Base-by-base conservation (phyloP, 1,140 invertebrate genomes). In the Frieseomelitta varia region DNA sequence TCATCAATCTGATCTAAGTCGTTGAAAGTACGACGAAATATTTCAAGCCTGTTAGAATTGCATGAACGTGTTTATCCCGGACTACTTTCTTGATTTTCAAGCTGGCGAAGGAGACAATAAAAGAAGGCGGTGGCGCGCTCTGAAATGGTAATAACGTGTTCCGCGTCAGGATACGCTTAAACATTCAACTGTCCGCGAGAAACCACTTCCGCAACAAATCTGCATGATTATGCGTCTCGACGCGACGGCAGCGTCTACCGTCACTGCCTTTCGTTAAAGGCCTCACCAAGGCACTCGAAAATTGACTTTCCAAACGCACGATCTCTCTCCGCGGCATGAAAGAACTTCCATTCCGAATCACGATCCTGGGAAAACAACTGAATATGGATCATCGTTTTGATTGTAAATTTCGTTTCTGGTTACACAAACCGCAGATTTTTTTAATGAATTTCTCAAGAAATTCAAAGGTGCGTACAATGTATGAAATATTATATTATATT, bases 181-280 rank as follows among this genome's bases (percentile, higher is more conserved):
- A 63, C 87, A 81, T 88, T 80, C 87, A 87, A 87, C 61, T 73
- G 53, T 63, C 72, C 17, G 73, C 72, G 81, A 27, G 67, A 67
- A 76, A 88, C 76, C 78, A 81, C 81, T 88, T 73, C 61, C 65
- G 27, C 27, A 58, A 24, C 63, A 61, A 85, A 88, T 85, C 61
- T 87, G 81, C 86, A 88, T 87, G 85, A 88, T 88, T 87, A 68
- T 84, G 73, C 67, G 81, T 73, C 55, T 30, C 77, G 74, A 55
- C 76, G 58, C 69, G 39, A 30, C 56, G 47, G 30, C 2, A 27
- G 1, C 15, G n/a, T n/a, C n/a, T n/a, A n/a, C n/a, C n/a, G n/a
- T 34, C 17, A n/a, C 27, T 30, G 12, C 21, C n/a, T 86, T 76
- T 81, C 67, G 56, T 77, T 68, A 27, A n/a, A 51, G 30, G n/a